Evolutionary conservation across 2,888 invertebrate genomes (phyloP), one percentile per base, ranked within the genome.

Genomic region (Orthosia incerta): DNA sequence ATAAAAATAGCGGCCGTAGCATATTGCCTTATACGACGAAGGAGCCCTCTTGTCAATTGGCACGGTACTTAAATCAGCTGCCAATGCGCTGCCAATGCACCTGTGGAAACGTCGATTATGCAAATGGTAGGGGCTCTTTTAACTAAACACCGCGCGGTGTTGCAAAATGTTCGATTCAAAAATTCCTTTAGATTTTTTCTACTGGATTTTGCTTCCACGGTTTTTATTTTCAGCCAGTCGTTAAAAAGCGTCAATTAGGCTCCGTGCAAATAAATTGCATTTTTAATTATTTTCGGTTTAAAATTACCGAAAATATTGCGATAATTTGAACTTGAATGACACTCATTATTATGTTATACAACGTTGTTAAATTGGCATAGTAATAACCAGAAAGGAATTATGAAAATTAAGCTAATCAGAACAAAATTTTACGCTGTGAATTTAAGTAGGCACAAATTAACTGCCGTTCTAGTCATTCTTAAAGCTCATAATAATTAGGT

Each of bases 21-120:
- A 91, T 94, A 94, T 93, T 93, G 88, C 95, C 95, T 92, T 95
- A 94, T 94, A 95, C 90, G 95, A 89, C 89, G 88, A 89, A 90
- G 88, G 86, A 90, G 86, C 89, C 89, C 90, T 84, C 93, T 94
- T 95, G 95, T 94, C 95, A 94, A 91, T 88, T 86, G 87, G 87
- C 88, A 86, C 84, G 89, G 92, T 87, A 93, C 94, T 93, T 95
- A 95, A 95, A 95, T 95, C 95, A 95, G 90, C 94, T 95, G 95
- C 92, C 93, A 90, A 89, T 90, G 86, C 84, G 83, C 66, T 82
- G 71, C 89, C 91, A 91, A 91, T 91, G 93, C 95, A 95, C 95
- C 95, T 95, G 95, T 95, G 90, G 94, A 93, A 94, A 94, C 93
- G 94, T 95, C 95, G 95, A 95, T 95, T 95, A 96, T 96, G 95